phyloP scores from a whole-genome alignment of 1,140 invertebrate species.

The Paracyclopina nana region DNA sequence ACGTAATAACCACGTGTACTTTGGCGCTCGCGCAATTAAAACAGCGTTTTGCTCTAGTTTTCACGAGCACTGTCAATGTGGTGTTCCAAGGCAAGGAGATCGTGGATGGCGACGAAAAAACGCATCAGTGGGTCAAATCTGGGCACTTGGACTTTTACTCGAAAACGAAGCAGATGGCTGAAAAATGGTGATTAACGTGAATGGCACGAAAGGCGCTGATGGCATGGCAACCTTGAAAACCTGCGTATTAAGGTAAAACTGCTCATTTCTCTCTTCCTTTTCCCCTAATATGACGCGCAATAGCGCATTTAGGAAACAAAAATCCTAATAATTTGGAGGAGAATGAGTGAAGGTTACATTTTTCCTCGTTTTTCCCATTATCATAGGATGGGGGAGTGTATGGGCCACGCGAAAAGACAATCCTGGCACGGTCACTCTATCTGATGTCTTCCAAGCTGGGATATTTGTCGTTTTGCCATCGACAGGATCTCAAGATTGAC shows the following conservation, averaged over 20 bases:
- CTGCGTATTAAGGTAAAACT: too few species aligned
- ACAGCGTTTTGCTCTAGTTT: background rate
- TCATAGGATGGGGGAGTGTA: background rate
- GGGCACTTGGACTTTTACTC: background rate
- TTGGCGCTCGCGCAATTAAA: too few species aligned
- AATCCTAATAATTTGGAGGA: too few species aligned
- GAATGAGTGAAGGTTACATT: too few species aligned
- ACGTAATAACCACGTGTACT: background rate
- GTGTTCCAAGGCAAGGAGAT: background rate
- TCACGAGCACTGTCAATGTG: background rate
- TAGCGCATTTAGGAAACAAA: too few species aligned
- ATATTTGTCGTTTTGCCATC: background rate
- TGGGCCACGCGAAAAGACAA: background rate
- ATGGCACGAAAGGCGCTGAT: background rate
- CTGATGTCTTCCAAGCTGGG: background rate
- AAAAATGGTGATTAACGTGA: background rate
- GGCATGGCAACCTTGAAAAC: too few species aligned
- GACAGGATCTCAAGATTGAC: slow-evolving; percentile 1
- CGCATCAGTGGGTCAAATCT: background rate
- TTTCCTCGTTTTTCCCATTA: too few species aligned
- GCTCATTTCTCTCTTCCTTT: too few species aligned
- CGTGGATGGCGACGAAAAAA: background rate
- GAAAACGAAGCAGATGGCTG: background rate
- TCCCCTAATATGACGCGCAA: too few species aligned
- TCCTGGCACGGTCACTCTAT: background rate